A percentile compares a stretch with the other conserved stretches of the same genome.
Conservation (phyloP, 2,113 vertebrate species). For the Catagonus wagneri region DNA sequence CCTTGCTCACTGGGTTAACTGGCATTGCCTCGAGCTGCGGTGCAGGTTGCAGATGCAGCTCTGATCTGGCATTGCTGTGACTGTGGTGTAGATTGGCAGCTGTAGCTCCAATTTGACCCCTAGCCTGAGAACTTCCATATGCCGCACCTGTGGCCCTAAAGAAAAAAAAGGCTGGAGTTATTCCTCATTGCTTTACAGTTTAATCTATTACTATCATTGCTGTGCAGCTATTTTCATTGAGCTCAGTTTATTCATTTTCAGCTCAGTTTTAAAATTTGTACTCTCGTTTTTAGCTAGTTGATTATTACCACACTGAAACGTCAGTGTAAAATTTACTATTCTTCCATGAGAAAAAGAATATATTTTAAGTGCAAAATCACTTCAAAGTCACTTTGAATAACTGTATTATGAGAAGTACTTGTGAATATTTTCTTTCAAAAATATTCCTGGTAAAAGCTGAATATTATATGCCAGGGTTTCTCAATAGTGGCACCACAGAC, state of each 20-base stretch:
- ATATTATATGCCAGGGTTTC: background rate
- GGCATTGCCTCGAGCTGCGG: no score
- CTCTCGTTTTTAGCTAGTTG: background rate
- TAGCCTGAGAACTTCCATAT: no score
- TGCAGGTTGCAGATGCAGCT: no score
- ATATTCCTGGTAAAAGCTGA: background rate
- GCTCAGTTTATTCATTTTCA: background rate
- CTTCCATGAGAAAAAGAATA: background rate
- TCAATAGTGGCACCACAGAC: rapidly evolving
- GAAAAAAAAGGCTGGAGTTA: background rate
- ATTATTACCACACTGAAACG: background rate
- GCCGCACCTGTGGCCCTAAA: no score
- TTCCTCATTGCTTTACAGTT: background rate
- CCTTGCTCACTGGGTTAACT: no score
- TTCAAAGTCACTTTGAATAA: background rate
- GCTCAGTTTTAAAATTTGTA: background rate
- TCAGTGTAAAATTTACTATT: background rate
- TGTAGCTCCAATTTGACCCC: no score
- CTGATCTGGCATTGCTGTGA: no score
- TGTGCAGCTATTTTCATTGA: background rate
- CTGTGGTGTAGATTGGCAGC: no score
- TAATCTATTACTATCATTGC: background rate
- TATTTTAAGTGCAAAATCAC: background rate
- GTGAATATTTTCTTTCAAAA: background rate
- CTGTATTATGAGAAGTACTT: background rate